Conservation (phyloP, 2,888 invertebrate species). For the Ditylenchus weischeri region DNA sequence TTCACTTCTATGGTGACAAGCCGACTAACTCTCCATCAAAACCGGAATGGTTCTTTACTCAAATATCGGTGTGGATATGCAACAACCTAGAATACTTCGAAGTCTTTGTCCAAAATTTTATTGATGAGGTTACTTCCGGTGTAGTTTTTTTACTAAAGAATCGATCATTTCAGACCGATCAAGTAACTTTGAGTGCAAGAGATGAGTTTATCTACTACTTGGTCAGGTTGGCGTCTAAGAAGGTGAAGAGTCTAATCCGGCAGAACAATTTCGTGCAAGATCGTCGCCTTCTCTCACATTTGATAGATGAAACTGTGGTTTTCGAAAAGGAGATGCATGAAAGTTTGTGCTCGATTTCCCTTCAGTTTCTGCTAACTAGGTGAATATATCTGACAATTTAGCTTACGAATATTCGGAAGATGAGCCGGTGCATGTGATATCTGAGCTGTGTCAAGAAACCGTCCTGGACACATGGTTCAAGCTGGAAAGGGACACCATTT, state of each 20-base stretch:
- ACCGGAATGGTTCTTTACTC: constrained; percentile 52
- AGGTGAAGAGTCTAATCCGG: constrained; percentile 59
- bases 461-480: constrained; percentile 36
- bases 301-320: constrained; percentile 61
- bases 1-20: constrained; percentile 43
- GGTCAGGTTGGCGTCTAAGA: constrained; percentile 60
- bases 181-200: constrained; percentile 27
- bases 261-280: constrained; percentile 58
- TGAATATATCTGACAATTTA: constrained; percentile 6
- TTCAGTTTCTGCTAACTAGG: not conserved
- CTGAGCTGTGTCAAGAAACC: constrained; percentile 29
- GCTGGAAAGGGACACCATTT: constrained; percentile 36
- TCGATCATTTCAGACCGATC: constrained; percentile 8
- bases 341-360: not conserved
- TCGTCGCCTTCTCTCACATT: constrained; percentile 59
- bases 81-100: constrained; percentile 37
- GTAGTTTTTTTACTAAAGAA: constrained; percentile 5
- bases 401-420: constrained; percentile 29
- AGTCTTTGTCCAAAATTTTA: constrained; percentile 31
- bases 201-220: constrained; percentile 60
- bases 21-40: constrained; percentile 38
- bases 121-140: constrained; percentile 34
- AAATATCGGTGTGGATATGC: constrained; percentile 34
- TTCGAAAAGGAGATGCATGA: constrained; percentile 56
- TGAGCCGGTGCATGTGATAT: constrained; percentile 31